Evolutionary conservation across 2,888 invertebrate genomes (phyloP), one percentile per base, ranked within the genome.

Genomic region (Tetrapedia diversipes): DNA sequence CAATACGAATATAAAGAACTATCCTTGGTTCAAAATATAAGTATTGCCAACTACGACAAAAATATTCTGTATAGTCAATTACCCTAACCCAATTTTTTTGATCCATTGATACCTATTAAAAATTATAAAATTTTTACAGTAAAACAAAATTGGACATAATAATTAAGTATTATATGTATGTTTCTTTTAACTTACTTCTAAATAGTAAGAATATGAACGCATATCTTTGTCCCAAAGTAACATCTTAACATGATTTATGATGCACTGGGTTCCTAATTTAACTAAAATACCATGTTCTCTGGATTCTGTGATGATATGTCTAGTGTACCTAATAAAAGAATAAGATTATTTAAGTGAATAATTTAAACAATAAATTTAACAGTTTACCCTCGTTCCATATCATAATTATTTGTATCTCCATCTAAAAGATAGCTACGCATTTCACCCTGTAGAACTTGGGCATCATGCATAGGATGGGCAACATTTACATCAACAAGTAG

Each of bases 21-120:
- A 99, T 98, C 73, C 97, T 93, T 41, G 97, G 94, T 84, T 95
- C 94, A 92, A 99, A 99, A 93, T 97, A 98, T 59, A 99, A 94
- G 90, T 95, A 95, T 93, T 99, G 99, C 98, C 98, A 98, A 22
- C 98, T 98, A 75, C 99, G 95, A 91, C 99, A 99, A 91, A 96
- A 95, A 93, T 96, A 98, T 81, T 95, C 94, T 80, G 96, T 96
- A 93, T 99, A 97, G 93, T 99, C 99, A 77, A 99, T 94, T 66
- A 99, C 96, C 73, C 96, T 94, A 78, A 97, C 95, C 98, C 99
- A 99, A 92, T 98, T 97, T 91, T 96, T 96, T 92, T 97, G 96
- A 93, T 99, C 98, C 93, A 98, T 97, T 0, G 98, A 98, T 34
- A 98, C 97, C 91, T 91, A 61, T 43, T 66, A 60, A 49, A 72